A percentile compares a stretch with the other conserved stretches of the same genome.
Evolutionary conservation across 2,888 invertebrate species (phyloP).

Genomic region (Caenorhabditis macrosperma): DNA sequence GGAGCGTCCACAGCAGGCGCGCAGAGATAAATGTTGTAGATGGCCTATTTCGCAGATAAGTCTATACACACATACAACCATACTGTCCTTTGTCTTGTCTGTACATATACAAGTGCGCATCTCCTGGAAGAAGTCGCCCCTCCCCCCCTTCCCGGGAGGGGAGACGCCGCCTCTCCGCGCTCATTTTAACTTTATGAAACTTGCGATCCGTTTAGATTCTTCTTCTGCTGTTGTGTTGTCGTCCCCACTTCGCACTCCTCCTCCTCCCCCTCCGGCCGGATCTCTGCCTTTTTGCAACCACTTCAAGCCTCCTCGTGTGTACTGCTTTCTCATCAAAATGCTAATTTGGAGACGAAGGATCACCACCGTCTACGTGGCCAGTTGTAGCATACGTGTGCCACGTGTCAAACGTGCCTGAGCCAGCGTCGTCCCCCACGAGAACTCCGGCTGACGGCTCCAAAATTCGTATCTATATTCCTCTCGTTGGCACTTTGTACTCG

Average conservation of each 20-base stretch:
- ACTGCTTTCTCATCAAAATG: conserved; percentile 53
- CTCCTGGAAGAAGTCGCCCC: conserved; percentile 52
- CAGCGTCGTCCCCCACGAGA: too few species aligned
- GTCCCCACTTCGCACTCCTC: conserved; percentile 16
- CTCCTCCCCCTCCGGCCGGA: conserved; percentile 14
- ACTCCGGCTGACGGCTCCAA: too few species aligned
- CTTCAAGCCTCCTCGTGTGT: conserved; percentile 37
- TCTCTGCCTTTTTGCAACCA: conserved; percentile 21
- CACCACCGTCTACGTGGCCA: neutral
- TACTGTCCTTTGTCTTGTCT: conserved; percentile 56
- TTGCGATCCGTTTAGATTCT: conserved; percentile 44
- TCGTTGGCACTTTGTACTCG: neutral
- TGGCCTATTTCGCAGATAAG: conserved; percentile 63
- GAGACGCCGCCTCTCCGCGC: conserved; percentile 20
- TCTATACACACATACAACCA: conserved; percentile 54
- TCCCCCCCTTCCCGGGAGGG: conserved; percentile 30
- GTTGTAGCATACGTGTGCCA: too few species aligned
- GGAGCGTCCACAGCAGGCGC: conserved; percentile 45
- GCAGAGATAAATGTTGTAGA: conserved; percentile 63
- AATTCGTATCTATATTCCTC: too few species aligned
- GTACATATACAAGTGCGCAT: conserved; percentile 51
- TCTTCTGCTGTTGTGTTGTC: too few species aligned
- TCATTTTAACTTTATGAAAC: conserved; percentile 61
- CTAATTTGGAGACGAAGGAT: conserved; percentile 27
- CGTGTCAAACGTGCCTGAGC: too few species aligned